These are phyloP conservation scores for Lamellibrachia columna DNA, from an alignment of 2,888 invertebrate species.

Conservation along the genomic window DNA sequence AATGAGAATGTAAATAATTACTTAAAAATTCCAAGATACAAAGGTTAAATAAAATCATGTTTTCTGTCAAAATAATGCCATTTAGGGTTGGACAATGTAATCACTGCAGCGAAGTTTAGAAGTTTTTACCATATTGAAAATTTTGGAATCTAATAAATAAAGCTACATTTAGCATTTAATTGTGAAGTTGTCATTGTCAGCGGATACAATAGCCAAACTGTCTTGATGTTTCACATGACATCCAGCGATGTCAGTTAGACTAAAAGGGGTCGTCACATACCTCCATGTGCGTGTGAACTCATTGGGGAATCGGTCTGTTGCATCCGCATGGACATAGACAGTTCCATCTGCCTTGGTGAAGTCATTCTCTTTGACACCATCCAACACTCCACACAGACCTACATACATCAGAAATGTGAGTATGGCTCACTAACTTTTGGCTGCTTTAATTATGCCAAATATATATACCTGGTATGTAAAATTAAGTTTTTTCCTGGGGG, in stretches of 20 bases:
- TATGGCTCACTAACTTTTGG: neutral
- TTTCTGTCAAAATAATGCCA: too few species aligned
- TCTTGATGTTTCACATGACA: neutral
- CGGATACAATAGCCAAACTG: too few species aligned
- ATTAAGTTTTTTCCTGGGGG: too few species aligned
- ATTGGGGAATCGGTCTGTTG: neutral
- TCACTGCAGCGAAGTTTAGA: too few species aligned
- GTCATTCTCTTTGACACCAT: slow-evolving; percentile 27
- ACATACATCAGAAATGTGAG: neutral
- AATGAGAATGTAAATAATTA: too few species aligned
- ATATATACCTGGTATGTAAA: neutral
- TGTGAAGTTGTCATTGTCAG: too few species aligned
- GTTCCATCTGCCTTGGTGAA: slow-evolving; percentile 27
- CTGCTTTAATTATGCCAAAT: neutral
- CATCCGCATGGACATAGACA: slow-evolving; percentile 18
- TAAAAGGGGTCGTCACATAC: slow-evolving; percentile 18
- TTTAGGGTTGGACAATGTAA: too few species aligned
- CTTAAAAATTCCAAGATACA: too few species aligned
- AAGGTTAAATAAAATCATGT: too few species aligned
- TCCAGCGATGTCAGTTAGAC: neutral
- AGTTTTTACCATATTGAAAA: too few species aligned
- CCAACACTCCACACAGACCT: slow-evolving; percentile 35
- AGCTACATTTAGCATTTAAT: too few species aligned
- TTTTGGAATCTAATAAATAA: too few species aligned
- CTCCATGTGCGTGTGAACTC: slow-evolving; percentile 29